Conservation (phyloP, 2,888 invertebrate genomes). For the Molanna angustata region DNA sequence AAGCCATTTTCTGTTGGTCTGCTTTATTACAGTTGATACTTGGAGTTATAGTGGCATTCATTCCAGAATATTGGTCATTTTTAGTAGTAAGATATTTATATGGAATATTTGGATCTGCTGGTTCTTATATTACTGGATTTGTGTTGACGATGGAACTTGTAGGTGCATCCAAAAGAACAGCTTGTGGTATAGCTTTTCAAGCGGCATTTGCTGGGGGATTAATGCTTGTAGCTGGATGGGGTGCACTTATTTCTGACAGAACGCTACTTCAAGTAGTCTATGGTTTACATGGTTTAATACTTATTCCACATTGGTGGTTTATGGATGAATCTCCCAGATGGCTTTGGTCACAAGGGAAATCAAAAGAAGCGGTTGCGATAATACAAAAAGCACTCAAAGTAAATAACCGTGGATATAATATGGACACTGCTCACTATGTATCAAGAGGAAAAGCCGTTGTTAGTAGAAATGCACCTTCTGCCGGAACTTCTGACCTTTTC, state of each 20-base stretch:
- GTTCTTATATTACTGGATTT: conserved; percentile 67
- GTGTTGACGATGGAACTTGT: conserved; percentile 80
- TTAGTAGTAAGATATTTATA: conserved; percentile 65
- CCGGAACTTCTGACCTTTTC: conserved; percentile 70
- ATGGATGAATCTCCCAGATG: conserved; percentile 88
- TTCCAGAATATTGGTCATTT: conserved; percentile 74
- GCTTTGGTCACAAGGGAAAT: conserved; percentile 80
- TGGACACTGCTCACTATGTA: conserved; percentile 66
- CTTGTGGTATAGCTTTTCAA: conserved; percentile 78
- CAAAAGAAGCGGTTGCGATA: conserved; percentile 70
- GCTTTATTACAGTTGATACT: conserved; percentile 69
- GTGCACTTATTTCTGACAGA: conserved; percentile 69
- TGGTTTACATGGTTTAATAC: conserved; percentile 69
- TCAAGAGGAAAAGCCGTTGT: conserved; percentile 57
- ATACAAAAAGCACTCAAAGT: conserved; percentile 72
- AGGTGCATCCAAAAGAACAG: conserved; percentile 73
- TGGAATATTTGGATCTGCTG: conserved; percentile 82
- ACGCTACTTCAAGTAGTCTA: conserved; percentile 75
- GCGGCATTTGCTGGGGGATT: conserved; percentile 76
- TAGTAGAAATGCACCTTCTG: conserved; percentile 48
- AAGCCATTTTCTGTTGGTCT: conserved; percentile 78
- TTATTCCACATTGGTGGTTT: conserved; percentile 81
- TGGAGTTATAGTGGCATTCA: conserved; percentile 72
- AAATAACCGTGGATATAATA: conserved; percentile 60
- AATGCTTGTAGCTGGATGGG: conserved; percentile 83